These are phyloP conservation scores for Caenorhabditis tropicalis DNA, from an alignment of 1,140 invertebrate species.

Conservation along the genomic window DNA sequence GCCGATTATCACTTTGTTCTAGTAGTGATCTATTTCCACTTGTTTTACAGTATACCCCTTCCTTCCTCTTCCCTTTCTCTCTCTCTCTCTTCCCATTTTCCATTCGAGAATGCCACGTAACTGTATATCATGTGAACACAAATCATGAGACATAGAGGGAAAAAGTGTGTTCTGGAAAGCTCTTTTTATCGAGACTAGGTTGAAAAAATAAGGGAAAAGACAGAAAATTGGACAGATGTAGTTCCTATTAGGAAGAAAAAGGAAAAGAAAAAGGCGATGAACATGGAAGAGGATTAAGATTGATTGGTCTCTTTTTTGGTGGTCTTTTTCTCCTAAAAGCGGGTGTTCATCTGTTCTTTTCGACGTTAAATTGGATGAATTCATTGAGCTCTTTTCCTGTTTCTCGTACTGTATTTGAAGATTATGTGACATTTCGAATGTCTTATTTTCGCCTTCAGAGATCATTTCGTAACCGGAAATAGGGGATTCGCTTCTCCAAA, in stretches of 20 bases:
- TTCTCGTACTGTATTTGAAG: too few relatives aligned
- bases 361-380: background rate
- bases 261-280: background rate
- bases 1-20: background rate
- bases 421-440: too few relatives aligned
- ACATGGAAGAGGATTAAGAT: conserved; percentile 49
- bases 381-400: background rate
- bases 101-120: background rate
- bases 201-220: background rate
- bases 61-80: too few relatives aligned
- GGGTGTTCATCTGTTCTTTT: conserved; percentile 26
- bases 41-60: too few relatives aligned
- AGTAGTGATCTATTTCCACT: too few relatives aligned
- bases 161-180: background rate
- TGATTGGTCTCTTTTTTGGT: conserved; percentile 45
- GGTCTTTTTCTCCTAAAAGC: background rate
- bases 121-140: background rate
- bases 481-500: too few relatives aligned
- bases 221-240: conserved; percentile 29
- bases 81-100: too few relatives aligned
- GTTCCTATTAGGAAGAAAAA: background rate
- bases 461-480: too few relatives aligned
- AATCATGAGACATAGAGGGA: background rate
- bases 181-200: background rate
- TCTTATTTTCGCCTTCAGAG: too few relatives aligned